A percentile compares a stretch with the other conserved stretches of the same genome.
Evolutionary conservation across 2,113 vertebrate species (phyloP).

Genomic region (Tachuris rubrigastra): DNA sequence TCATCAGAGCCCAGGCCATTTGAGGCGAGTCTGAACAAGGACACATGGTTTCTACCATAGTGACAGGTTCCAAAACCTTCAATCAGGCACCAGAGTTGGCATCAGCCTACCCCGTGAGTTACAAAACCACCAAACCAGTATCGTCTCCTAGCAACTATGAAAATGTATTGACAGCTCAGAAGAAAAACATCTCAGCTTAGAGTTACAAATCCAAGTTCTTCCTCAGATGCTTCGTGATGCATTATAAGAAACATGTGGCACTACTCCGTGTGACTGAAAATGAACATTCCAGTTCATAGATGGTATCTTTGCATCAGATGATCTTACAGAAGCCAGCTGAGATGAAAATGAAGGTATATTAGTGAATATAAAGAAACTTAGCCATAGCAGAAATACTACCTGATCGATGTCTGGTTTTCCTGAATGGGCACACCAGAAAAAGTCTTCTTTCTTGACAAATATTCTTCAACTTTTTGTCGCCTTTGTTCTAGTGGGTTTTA

Average conservation of each 20-base stretch:
- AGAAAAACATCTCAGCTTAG: background rate
- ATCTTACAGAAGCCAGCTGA: accelerated
- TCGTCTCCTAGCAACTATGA: background rate
- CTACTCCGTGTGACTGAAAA: background rate
- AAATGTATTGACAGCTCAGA: background rate
- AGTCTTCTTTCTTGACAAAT: slow-evolving; percentile 58
- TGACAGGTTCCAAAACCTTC: background rate
- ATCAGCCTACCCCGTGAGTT: background rate
- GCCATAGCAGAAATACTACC: slow-evolving; percentile 40
- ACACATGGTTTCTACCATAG: background rate
- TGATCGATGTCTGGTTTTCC: background rate
- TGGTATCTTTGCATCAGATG: background rate
- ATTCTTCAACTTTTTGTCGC: slow-evolving; percentile 67
- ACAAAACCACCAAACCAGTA: background rate
- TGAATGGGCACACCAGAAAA: slow-evolving; percentile 12
- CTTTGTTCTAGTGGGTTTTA: slow-evolving; percentile 66
- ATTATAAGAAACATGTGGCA: background rate
- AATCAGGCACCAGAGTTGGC: background rate
- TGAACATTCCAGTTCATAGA: background rate
- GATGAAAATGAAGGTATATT: background rate
- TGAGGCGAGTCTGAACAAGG: background rate
- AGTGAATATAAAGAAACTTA: background rate
- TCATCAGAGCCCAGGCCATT: background rate
- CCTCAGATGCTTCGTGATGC: background rate
- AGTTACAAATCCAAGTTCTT: background rate